Evolutionary conservation across 1,140 invertebrate species (phyloP).

Genomic region (Drosophila cardini): DNA sequence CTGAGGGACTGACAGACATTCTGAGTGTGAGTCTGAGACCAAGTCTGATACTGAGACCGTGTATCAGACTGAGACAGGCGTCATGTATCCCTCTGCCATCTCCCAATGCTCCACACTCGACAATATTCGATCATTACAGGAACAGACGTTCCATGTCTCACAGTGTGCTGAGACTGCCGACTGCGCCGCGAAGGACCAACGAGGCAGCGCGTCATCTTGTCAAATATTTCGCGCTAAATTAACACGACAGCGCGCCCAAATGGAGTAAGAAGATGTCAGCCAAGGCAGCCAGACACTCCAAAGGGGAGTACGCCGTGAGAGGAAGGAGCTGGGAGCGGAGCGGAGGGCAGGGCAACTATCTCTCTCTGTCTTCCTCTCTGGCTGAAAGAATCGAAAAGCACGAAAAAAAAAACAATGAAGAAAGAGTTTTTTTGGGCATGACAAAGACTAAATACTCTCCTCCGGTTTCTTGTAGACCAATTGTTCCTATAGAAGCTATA

Average conservation of each 20-base stretch:
- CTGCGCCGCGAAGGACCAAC: constrained; percentile 25
- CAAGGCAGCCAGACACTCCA: constrained; percentile 37
- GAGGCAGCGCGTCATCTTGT: constrained; percentile 76
- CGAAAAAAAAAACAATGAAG: no score
- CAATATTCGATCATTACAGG: constrained; percentile 64
- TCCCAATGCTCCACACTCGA: neutral
- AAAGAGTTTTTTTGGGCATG: no score
- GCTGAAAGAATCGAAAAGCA: constrained; percentile 52
- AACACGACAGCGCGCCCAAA: constrained; percentile 80
- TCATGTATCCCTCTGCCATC: neutral
- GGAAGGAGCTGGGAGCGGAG: no score
- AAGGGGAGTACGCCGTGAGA: no score
- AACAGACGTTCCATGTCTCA: constrained; percentile 50
- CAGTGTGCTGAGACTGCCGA: neutral
- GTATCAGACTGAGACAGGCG: constrained; percentile 22
- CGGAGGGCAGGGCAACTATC: no score
- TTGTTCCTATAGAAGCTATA: no score
- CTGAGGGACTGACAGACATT: neutral
- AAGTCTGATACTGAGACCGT: no score
- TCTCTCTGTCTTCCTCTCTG: constrained; percentile 25
- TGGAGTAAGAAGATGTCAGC: constrained; percentile 78
- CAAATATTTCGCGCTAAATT: constrained; percentile 82
- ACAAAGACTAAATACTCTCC: no score
- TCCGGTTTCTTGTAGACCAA: no score
- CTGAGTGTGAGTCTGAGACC: constrained; percentile 9